A percentile compares a stretch with the other conserved stretches of the same genome.
Conservation (phyloP, 2,113 vertebrate species). For the Physeter macrocephalus region DNA sequence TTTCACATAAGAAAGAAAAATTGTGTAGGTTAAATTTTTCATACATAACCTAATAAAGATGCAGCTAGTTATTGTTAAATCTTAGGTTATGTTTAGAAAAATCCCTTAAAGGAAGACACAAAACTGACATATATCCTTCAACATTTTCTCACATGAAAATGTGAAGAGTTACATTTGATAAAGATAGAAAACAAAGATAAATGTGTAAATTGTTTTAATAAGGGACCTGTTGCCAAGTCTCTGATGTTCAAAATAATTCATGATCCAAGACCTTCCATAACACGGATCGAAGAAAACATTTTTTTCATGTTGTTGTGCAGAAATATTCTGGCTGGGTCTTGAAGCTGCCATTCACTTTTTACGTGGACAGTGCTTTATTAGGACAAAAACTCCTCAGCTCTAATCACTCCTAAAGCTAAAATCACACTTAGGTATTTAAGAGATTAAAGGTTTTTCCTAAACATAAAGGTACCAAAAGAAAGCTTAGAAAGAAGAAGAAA, state of each 20-base stretch:
- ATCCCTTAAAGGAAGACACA: neutral
- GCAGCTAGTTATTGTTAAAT: neutral
- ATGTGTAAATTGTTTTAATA: neutral
- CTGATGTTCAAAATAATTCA: slow-evolving; percentile 21
- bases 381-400: neutral
- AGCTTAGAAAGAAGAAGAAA: neutral
- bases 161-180: slow-evolving; percentile 17
- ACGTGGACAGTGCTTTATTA: neutral
- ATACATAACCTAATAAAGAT: neutral
- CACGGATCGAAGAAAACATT: neutral
- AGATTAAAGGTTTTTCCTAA: neutral
- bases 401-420: neutral
- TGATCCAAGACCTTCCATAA: neutral
- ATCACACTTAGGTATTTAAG: neutral
- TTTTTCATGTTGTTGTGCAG: neutral
- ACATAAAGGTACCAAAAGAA: neutral
- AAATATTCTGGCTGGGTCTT: neutral
- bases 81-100: neutral
- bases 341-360: neutral
- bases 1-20: neutral
- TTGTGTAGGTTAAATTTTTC: neutral
- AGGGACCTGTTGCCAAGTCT: neutral
- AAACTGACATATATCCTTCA: slow-evolving; percentile 1
- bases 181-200: neutral
- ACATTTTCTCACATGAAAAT: slow-evolving; percentile 34